Evolutionary conservation across 2,113 vertebrate genomes (phyloP), one percentile per base, ranked within the genome.

Genomic region (Puntigrus tetrazona): DNA sequence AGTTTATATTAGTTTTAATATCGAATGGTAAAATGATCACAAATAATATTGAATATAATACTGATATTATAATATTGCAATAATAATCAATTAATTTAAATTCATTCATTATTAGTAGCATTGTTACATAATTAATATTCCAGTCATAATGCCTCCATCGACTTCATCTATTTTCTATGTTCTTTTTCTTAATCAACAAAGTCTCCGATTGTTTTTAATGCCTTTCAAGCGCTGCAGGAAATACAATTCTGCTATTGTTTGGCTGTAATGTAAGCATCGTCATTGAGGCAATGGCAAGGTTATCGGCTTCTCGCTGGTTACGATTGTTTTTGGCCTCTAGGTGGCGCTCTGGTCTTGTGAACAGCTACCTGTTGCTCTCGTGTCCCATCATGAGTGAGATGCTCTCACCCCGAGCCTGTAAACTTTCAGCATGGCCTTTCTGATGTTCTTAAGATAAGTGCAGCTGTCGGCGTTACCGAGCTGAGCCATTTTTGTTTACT

Each of bases 361-460:
- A 67, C 78, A 59, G 41, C 86, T 75, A 90, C 89, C 90, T 90
- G 90, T 91, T 90, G 89, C 82, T 83, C 27, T 29, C n/a, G 9
- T 41, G 14, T 59, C 45, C 38, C 14, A 4, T 57, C 50, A 22
- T 34, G 6, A 79, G 13, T 7, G 3, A 13, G 31, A 27, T 45
- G 50, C 29, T 38, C 50, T 78, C 52, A 36, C 31, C n/a, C 0
- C 45, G 0, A 38, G 34, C 34, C 20, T 1, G 20, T 4, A 36
- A 20, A 67, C 5, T 72, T 70, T 43, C 65, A 38, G 34, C 3
- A 22, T 14, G 4, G 38, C 18, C 6, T 31, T 38, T 22, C 2
- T 1, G 8, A 22, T 70, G 14, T 43, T 25, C 41, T 25, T 8
- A 25, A 25, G 11, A 8, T 27, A 14, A 13, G 43, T 2, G 10